Base-by-base conservation (phyloP, 2,113 vertebrate species). In the Dunckerocampus dactyliophorus region DNA sequence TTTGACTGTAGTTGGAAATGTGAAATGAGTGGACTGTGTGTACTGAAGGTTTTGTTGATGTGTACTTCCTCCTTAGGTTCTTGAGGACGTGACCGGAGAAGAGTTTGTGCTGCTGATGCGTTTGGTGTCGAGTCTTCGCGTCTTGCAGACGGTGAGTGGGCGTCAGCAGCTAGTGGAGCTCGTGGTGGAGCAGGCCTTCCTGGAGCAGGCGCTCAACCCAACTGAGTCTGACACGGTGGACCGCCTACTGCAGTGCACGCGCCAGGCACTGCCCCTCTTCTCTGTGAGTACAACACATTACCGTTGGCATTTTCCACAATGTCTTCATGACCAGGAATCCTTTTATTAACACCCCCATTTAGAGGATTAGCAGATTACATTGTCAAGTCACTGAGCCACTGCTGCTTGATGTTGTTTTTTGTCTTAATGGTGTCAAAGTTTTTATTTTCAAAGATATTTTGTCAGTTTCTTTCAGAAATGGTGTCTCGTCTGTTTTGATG, bases 101-200 rank as follows among this genome's bases (percentile, higher is more conserved):
- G 96, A 99, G 85, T 98, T 99, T 90, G 95, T 98, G 47, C 89
- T 98, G n/a, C 91, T 99, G 82, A 98, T 99, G 95, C 96, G 97
- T 39, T 90, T 99, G 47, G 52, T 98, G 20, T 95, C 94, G 1
- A 89, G 90, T 11, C 87, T 99, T 65, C 94, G 93, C 77, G 92
- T 86, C 67, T 83, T 98, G 71, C 96, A 97, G 92, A 96, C 96
- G 8, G 95, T 99, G 48, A 95, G 92, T 20, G 96, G 97, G 8
- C 89, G 97, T 13, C 95, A 97, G 65, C 95, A 97, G 10, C 89
- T 99, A 20, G 96, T 98, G 55, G 95, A 98, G 86, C 81, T 98
- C 79, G 96, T 98, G 60, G 93, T 97, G 0, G 96, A 98, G 43
- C 97, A 98, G 82, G 96, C 97, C 4, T 95, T 94, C 79, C 88